Conservation (phyloP, 2,888 invertebrate species). For the Drosophila recens region DNA sequence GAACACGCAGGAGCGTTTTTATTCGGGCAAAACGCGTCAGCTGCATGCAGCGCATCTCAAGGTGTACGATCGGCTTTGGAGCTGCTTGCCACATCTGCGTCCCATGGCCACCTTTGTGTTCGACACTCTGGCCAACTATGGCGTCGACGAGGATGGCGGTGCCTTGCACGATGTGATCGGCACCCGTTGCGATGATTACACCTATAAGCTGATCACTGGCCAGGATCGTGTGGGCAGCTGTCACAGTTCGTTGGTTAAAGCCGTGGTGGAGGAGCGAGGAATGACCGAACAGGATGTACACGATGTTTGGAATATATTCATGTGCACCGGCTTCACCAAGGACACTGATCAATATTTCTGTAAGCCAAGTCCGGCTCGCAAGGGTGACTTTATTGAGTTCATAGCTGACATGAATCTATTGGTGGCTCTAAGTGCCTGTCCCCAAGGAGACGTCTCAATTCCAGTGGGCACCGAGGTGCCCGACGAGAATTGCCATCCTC, state of each 20-base stretch:
- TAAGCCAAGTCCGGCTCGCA: constrained; percentile 85
- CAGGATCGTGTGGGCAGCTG: constrained; percentile 85
- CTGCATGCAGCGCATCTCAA: constrained; percentile 85
- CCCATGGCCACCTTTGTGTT: constrained; percentile 86
- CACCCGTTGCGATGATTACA: constrained; percentile 86
- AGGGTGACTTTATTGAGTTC: constrained; percentile 86
- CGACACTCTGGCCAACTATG: constrained; percentile 85
- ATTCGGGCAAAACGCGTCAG: constrained; percentile 86
- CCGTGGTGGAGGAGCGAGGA: constrained; percentile 82
- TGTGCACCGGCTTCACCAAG: constrained; percentile 86
- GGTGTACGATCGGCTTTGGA: constrained; percentile 86
- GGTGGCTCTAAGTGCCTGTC: constrained; percentile 85
- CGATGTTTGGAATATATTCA: constrained; percentile 87
- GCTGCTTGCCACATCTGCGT: constrained; percentile 85
- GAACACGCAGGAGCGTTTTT: constrained; percentile 85
- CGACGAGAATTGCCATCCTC: constrained; percentile 84
- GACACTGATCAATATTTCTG: constrained; percentile 86
- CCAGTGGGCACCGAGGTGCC: constrained; percentile 85
- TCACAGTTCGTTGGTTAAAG: constrained; percentile 85
- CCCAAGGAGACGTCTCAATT: constrained; percentile 86
- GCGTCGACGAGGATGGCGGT: constrained; percentile 86
- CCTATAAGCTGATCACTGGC: constrained; percentile 86
- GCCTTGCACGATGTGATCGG: constrained; percentile 86
- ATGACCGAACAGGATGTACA: constrained; percentile 86
- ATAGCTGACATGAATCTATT: constrained; percentile 86